Conservation (phyloP, 2,113 vertebrate genomes). For the Rostratula benghalensis region DNA sequence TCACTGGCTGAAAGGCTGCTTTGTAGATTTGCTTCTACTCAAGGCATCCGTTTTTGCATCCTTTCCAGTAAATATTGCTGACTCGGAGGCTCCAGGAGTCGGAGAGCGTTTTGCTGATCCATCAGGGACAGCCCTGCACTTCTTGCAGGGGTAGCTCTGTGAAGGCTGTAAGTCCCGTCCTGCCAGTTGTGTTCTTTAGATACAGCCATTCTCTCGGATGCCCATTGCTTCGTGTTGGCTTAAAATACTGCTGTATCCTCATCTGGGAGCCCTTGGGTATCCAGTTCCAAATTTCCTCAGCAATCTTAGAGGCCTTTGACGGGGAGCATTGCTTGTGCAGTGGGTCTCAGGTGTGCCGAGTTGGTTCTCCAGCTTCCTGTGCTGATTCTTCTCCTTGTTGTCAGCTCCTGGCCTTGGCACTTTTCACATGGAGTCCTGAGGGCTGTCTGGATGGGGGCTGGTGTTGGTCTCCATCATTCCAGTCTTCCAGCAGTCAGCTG, state of each 20-base stretch:
- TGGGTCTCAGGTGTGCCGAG: background rate
- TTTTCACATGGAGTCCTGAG: background rate
- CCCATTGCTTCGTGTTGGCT: background rate
- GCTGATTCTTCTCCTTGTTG: background rate
- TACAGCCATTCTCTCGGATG: background rate
- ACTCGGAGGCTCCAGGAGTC: background rate
- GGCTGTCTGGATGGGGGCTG: background rate
- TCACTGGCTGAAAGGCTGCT: background rate
- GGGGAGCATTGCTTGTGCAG: background rate
- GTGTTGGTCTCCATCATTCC: background rate
- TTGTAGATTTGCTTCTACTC: background rate
- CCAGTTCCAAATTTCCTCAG: background rate
- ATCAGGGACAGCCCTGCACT: fast-evolving
- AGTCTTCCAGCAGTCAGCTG: background rate
- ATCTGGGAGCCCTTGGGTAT: background rate
- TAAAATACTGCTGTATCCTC: background rate
- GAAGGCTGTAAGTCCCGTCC: background rate
- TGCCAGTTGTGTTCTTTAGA: background rate
- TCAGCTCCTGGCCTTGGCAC: background rate
- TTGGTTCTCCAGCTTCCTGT: background rate
- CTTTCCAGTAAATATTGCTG: conserved; percentile 28
- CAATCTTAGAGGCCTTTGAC: background rate
- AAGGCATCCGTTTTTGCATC: background rate
- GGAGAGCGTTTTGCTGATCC: background rate
- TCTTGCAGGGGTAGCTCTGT: background rate